phyloP scores from a whole-genome alignment of 2,113 vertebrate genomes.

The Hucho hucho region DNA sequence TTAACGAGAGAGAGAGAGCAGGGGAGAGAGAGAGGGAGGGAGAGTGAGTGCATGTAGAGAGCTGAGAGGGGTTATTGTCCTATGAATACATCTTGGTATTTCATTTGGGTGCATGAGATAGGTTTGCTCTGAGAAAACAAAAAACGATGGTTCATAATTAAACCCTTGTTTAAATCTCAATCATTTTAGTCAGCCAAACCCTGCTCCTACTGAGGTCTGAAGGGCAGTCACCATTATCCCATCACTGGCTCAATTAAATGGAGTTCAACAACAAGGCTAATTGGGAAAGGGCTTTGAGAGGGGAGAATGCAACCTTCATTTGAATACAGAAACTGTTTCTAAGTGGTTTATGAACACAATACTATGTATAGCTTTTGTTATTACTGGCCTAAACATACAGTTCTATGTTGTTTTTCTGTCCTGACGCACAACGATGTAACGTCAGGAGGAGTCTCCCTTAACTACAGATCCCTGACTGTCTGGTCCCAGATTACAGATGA shows the following conservation, averaged over 20 bases:
- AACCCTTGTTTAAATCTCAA: conserved; percentile 31
- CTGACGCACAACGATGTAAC: background rate
- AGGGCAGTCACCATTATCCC: conserved; percentile 24
- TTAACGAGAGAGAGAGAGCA: conserved; percentile 8
- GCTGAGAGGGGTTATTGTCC: conserved; percentile 24
- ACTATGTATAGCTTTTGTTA: background rate
- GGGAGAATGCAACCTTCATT: background rate
- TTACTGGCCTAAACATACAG: background rate
- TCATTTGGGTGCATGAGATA: conserved; percentile 4
- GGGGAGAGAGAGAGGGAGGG: background rate
- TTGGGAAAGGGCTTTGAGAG: conserved; percentile 2
- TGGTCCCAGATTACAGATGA: conserved; percentile 8
- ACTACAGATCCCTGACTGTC: background rate
- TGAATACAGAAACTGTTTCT: background rate
- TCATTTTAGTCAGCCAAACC: conserved; percentile 43
- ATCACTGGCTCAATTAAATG: conserved; percentile 30
- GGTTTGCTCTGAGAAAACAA: background rate
- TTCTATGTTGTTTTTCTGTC: background rate
- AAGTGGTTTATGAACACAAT: conserved; percentile 1
- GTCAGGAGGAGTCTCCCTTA: background rate
- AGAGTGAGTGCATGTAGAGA: conserved; percentile 17
- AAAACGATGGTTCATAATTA: background rate
- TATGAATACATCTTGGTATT: conserved; percentile 28
- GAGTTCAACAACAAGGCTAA: conserved; percentile 20
- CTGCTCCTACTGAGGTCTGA: conserved; percentile 27